phyloP scores from a whole-genome alignment of 2,888 invertebrate species.

The Eristalis tenax region DNA sequence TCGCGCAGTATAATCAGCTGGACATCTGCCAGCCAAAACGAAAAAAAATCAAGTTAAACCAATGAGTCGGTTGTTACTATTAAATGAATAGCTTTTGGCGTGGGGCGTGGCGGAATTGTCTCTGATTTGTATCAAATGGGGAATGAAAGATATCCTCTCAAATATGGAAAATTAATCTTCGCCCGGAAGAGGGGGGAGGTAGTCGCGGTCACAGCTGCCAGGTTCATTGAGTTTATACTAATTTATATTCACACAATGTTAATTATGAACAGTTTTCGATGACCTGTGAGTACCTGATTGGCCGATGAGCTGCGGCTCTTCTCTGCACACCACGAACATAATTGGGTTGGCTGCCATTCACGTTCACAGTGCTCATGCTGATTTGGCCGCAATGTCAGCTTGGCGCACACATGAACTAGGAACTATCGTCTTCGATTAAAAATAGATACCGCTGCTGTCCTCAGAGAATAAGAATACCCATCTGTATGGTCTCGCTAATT shows the following conservation, averaged over 20 bases:
- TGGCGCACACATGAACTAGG: conserved; percentile 15
- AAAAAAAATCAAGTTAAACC: conserved; percentile 20
- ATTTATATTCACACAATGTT: not conserved
- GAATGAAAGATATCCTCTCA: conserved; percentile 4
- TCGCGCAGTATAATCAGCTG: conserved; percentile 51
- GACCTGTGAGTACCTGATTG: conserved; percentile 42
- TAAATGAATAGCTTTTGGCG: conserved; percentile 8
- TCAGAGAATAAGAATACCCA: not conserved
- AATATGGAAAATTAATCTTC: conserved; percentile 18
- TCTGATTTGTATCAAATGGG: not conserved
- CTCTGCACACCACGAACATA: not conserved
- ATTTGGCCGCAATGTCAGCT: conserved; percentile 48
- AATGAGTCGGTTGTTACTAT: conserved; percentile 15
- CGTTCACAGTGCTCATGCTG: conserved; percentile 7
- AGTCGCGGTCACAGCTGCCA: conserved; percentile 16
- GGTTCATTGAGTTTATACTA: conserved; percentile 33
- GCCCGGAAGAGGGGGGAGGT: conserved; percentile 21
- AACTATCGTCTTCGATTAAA: conserved; percentile 5
- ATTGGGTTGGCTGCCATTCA: conserved; percentile 25
- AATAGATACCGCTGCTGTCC: not conserved
- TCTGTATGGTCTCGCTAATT: not conserved
- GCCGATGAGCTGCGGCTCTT: not conserved
- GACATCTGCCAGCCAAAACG: conserved; percentile 48
- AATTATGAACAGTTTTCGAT: conserved; percentile 25
- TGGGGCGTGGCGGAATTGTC: conserved; percentile 18